Percentiles rank a stretch among this genome's conserved stretches.
Conservation (phyloP, 2,888 invertebrate species). For the Limnephilus rhombicus region DNA sequence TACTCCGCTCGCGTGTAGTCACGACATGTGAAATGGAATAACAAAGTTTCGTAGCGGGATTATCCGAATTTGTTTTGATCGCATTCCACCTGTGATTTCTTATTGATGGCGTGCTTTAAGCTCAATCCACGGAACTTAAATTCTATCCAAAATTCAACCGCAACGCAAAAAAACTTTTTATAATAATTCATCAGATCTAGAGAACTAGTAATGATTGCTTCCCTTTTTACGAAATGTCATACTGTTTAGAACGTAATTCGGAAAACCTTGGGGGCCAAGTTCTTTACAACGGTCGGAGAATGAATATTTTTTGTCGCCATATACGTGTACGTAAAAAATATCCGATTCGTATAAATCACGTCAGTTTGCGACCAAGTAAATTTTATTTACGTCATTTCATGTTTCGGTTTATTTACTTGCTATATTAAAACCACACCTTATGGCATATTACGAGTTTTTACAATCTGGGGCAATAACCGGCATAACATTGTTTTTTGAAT, state of each 20-base stretch:
- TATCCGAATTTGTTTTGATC: conserved; percentile 60
- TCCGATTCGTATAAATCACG: background rate
- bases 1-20: conserved; percentile 51
- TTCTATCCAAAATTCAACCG: background rate
- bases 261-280: conserved; percentile 5
- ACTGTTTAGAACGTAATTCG: background rate
- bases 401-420: conserved; percentile 13
- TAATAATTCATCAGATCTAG: background rate
- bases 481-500: background rate
- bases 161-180: background rate
- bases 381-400: conserved; percentile 1
- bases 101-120: conserved; percentile 56
- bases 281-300: background rate
- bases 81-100: conserved; percentile 63
- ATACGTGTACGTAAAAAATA: conserved; percentile 9
- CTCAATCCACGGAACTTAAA: background rate
- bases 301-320: conserved; percentile 36
- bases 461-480: background rate
- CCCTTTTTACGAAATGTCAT: background rate
- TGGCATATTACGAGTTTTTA: background rate
- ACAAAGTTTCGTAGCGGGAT: conserved; percentile 57
- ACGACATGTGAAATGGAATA: conserved; percentile 62
- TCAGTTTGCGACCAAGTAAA: background rate
- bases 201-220: background rate
- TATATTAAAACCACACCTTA: conserved; percentile 37